Evolutionary conservation across 2,113 vertebrate species (phyloP).

Genomic region (Gallinago paraguaiae): DNA sequence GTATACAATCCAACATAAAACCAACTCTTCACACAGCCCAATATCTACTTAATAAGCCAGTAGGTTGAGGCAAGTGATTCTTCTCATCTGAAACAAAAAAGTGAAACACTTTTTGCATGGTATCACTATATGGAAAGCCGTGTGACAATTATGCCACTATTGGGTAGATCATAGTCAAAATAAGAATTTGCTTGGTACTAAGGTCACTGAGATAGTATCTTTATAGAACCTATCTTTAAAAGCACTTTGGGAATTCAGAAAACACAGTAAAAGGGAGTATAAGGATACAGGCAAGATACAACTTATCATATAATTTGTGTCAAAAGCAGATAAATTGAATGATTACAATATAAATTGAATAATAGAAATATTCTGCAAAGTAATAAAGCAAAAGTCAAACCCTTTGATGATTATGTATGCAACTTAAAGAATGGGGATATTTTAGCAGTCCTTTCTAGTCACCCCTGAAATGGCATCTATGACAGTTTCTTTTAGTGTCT

Average conservation of each 20-base stretch:
- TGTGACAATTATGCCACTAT: not conserved
- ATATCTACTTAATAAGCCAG: not conserved
- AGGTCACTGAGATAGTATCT: not conserved
- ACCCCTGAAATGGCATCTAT: not conserved
- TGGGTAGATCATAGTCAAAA: not conserved
- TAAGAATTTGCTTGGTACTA: not conserved
- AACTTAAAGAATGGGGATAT: not conserved
- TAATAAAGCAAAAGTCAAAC: not conserved
- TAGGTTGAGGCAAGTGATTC: not conserved
- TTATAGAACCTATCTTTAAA: not conserved
- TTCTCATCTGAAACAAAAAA: not conserved
- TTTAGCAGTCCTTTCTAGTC: not conserved
- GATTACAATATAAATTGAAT: not conserved
- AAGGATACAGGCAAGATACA: not conserved
- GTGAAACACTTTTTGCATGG: not conserved
- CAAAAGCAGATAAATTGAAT: not conserved
- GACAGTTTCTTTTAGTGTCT: not conserved
- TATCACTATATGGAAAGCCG: not conserved
- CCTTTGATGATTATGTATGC: not conserved
- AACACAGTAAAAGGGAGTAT: not conserved
- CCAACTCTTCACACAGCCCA: not conserved
- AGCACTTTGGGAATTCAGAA: not conserved
- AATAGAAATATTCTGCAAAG: not conserved
- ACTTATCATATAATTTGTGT: not conserved
- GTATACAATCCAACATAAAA: not conserved